Percentiles rank a stretch among this genome's conserved stretches.
Conservation (phyloP, 2,888 invertebrate genomes). For the Dasypogon diadema region DNA sequence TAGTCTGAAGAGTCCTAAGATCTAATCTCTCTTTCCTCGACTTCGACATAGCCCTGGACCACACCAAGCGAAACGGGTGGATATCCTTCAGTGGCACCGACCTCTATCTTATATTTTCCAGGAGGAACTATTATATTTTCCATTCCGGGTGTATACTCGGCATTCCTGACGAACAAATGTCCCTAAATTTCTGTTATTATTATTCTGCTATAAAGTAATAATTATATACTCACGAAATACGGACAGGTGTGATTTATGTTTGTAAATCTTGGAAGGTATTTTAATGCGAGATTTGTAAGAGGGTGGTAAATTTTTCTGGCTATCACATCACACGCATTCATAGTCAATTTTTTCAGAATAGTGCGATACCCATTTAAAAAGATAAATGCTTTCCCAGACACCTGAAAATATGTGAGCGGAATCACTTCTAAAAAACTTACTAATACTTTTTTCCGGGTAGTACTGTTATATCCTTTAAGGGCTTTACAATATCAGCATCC, state of each 20-base stretch:
- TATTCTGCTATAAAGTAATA: no score
- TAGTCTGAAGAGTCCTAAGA: no score
- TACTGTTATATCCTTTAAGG: neutral
- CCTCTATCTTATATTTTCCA: no score
- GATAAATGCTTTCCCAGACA: neutral
- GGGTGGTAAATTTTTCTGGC: neutral
- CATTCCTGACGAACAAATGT: no score
- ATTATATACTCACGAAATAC: neutral
- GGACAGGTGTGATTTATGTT: neutral
- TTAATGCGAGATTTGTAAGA: neutral
- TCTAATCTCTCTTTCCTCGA: no score
- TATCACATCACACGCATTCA: neutral
- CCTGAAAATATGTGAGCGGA: neutral
- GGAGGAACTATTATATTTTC: no score
- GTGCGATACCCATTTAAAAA: neutral
- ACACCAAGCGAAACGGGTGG: no score
- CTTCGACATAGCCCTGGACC: no score
- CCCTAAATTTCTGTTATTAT: no score
- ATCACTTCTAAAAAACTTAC: neutral
- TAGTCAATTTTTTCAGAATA: neutral
- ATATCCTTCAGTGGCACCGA: no score
- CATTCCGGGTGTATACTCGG: no score
- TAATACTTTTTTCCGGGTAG: no score
- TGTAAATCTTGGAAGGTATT: neutral
- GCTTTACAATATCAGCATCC: neutral